phyloP scores from a whole-genome alignment of 1,140 invertebrate species.

The Caerostris extrusa region DNA sequence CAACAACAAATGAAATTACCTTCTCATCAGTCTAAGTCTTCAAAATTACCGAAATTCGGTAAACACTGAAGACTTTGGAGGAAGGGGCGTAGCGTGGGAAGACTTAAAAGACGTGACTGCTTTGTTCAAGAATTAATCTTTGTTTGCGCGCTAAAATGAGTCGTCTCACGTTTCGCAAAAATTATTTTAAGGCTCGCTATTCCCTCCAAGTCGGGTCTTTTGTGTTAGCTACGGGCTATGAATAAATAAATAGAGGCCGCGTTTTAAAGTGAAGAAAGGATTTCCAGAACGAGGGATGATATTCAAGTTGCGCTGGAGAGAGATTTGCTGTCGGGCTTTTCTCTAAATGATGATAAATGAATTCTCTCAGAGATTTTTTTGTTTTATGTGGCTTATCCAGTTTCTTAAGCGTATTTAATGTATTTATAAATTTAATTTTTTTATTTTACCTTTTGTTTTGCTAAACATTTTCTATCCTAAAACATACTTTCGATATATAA shows the following conservation, averaged over 20 bases:
- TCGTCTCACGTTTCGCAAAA: constrained; percentile 30
- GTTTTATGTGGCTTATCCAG: too few relatives aligned
- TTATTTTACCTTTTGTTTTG: too few relatives aligned
- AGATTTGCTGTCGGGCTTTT: background rate
- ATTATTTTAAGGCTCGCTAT: constrained; percentile 32
- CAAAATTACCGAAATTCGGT: constrained; percentile 19
- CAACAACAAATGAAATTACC: background rate
- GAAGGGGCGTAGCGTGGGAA: background rate
- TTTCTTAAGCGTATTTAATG: too few relatives aligned
- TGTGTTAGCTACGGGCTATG: constrained; percentile 23
- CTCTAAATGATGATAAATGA: too few relatives aligned
- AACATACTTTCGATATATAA: too few relatives aligned
- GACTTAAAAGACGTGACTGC: constrained; percentile 41
- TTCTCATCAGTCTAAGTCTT: background rate
- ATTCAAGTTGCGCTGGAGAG: background rate
- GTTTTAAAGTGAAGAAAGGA: constrained; percentile 49
- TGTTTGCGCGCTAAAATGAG: constrained; percentile 33
- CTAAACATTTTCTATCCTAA: too few relatives aligned
- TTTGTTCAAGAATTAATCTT: constrained; percentile 58
- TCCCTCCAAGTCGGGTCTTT: constrained; percentile 1
- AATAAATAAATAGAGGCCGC: constrained; percentile 28
- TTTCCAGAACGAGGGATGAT: background rate
- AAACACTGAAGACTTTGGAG: background rate
- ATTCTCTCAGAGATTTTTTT: too few relatives aligned
- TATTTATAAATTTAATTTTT: too few relatives aligned